Evolutionary conservation across 2,113 vertebrate genomes (phyloP), one percentile per base, ranked within the genome.

Genomic region (Bubo blakistoni): DNA sequence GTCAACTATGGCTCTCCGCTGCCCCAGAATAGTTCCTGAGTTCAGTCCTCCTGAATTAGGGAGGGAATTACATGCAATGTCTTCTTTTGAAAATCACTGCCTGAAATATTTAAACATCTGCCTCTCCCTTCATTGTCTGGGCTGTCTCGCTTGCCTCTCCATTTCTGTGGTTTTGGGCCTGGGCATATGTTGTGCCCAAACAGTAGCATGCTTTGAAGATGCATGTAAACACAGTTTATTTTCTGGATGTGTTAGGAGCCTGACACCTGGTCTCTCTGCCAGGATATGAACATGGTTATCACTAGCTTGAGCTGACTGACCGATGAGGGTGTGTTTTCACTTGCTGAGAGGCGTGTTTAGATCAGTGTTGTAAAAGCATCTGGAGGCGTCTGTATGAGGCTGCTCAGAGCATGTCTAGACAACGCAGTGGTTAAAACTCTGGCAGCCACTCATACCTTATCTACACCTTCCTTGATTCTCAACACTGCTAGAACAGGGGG

Each of bases 121-220:
- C 91, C 87, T 84, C 94, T 97, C 95, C 92, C 81, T 82, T 57
- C 79, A 59, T 92, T 95, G 93, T 87, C 91, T 94, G 81, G 63
- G 74, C 87, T 63, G 69, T 52, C 90, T 96, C 32, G 1, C 77
- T 94, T 67, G 77, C 86, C 66, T 87, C 89, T 94, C 87, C 42
- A 7, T 94, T 87, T 69, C 79, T 94, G 95, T 96, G 93, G 91
- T 84, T 96, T 86, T 1, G 0, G 94, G 89, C 80, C 96, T 36
- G 91, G 95, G 81, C 6, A 52, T 87, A 18, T 61, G 74, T 80
- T 87, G 89, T 97, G 91, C 87, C 91, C 81, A 14, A 90, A 59
- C 92, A 86, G 92, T 34, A 77, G 86, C 71, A 1, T 0, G 71
- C 94, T 97, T 97, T 96, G 87, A 92, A 95, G 95, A 14, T 62